Evolutionary conservation across 2,888 invertebrate species (phyloP).

Genomic region (Apamea epomidion): DNA sequence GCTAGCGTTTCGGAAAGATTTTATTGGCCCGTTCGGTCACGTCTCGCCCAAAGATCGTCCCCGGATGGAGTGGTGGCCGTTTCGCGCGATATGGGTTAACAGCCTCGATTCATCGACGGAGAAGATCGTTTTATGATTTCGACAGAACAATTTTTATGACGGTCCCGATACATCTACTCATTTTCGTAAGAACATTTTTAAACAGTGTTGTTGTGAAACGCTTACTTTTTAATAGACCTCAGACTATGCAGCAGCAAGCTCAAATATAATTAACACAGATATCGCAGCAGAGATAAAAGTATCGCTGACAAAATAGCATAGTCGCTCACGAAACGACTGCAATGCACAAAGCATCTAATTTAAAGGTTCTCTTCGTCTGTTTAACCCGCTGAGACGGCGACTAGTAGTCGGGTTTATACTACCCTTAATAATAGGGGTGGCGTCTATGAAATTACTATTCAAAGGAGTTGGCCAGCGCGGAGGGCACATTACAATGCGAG

Average conservation of each 20-base stretch:
- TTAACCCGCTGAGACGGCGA: constrained; percentile 79
- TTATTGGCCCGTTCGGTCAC: constrained; percentile 87
- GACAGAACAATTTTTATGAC: constrained; percentile 76
- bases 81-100: constrained; percentile 83
- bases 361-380: constrained; percentile 76
- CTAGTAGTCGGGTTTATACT: constrained; percentile 81
- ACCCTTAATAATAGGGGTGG: constrained; percentile 84
- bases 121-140: constrained; percentile 86
- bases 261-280: constrained; percentile 46
- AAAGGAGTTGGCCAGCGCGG: constrained; percentile 79
- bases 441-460: constrained; percentile 84
- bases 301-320: constrained; percentile 59
- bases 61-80: constrained; percentile 79
- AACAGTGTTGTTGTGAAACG: constrained; percentile 44
- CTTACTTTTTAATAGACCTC: constrained; percentile 26
- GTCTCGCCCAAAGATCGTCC: constrained; percentile 83
- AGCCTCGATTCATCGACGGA: constrained; percentile 81
- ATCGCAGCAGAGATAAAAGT: constrained; percentile 58
- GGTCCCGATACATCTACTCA: constrained; percentile 63
- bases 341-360: constrained; percentile 78
- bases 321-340: constrained; percentile 69
- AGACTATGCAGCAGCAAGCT: constrained; percentile 5
- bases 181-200: constrained; percentile 60
- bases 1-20: constrained; percentile 80
- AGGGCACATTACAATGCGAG: constrained; percentile 80